A percentile compares a stretch with the other conserved stretches of the same genome.
Evolutionary conservation across 2,888 invertebrate genomes (phyloP).

Genomic region (Heliothis peltigera): DNA sequence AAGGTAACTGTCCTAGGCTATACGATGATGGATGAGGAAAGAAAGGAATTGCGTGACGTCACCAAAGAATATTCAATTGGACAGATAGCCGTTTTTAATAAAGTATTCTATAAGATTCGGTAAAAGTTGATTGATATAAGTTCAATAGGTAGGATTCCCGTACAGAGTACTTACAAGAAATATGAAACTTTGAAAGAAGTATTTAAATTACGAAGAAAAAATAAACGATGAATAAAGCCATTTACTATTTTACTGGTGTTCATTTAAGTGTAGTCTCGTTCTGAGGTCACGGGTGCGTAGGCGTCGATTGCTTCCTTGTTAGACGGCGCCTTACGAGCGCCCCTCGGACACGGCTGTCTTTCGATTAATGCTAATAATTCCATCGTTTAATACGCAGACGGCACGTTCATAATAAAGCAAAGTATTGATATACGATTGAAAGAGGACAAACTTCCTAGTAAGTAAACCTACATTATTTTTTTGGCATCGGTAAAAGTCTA

Average conservation of each 20-base stretch:
- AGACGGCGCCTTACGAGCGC: constrained; percentile 55
- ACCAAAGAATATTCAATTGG: neutral
- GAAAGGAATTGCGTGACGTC: neutral
- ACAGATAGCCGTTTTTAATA: neutral
- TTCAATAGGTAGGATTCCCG: too few species aligned
- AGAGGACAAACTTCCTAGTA: too few species aligned
- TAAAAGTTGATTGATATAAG: too few species aligned
- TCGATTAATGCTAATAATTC: constrained; percentile 34
- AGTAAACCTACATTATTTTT: too few species aligned
- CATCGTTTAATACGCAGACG: constrained; percentile 19
- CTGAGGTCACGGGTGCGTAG: constrained; percentile 59
- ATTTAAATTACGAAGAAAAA: neutral
- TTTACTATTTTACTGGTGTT: constrained; percentile 16
- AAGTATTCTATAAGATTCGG: too few species aligned
- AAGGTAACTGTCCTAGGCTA: neutral
- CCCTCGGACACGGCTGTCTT: constrained; percentile 31
- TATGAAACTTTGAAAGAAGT: too few species aligned
- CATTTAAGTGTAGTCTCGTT: constrained; percentile 44
- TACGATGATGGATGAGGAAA: neutral
- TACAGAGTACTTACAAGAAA: too few species aligned
- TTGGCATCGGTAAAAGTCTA: too few species aligned
- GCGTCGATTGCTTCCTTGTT: constrained; percentile 64
- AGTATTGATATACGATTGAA: constrained; percentile 11
- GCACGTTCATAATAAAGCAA: neutral
- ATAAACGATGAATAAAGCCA: neutral